Base-by-base conservation (phyloP, 2,797 vertebrate genomes). In the Pangasius mekongensis region DNA sequence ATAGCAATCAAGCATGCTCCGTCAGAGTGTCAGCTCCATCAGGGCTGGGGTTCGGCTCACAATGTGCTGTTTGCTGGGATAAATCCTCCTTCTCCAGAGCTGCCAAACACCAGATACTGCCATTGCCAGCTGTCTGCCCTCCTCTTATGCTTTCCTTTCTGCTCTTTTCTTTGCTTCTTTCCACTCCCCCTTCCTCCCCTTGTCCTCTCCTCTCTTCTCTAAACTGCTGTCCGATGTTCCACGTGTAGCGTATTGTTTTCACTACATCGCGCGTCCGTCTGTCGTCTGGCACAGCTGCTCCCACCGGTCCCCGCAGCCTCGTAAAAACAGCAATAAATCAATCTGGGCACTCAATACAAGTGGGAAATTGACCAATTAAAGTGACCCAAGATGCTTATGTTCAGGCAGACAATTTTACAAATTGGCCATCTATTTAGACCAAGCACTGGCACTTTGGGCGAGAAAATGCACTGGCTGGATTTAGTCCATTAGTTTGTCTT, bases 331-430 rank as follows among this genome's bases (percentile, higher is more conserved):
- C 95, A 96, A 96, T 97, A 96, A 96, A 97, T 97, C 96, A 97
- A 97, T 96, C 95, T 93, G 93, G 95, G 95, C 95, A 95, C 95
- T 96, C 96, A 95, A 96, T 96, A 96, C 96, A 96, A 93, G 96
- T 94, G 95, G 96, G 95, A 97, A 96, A 96, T 96, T 96, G 96
- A 96, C 96, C 96, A 97, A 97, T 97, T 97, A 96, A 95, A 96
- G 95, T 94, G 94, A 95, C 96, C 96, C 95, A 95, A 96, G 96
- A 96, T 96, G 96, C 95, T 95, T 96, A 95, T 96, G 95, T 96
- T 96, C 95, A 95, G 94, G 93, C 94, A 91, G 95, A 95, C 94
- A 91, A 95, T 96, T 96, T 96, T 96, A 96, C 95, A 97, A 96
- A 97, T 96, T 96, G 96, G 95, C 94, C 94, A 95, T 96, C 96